Evolutionary conservation across 1,140 invertebrate species (phyloP).

Genomic region (Cylas formicarius): DNA sequence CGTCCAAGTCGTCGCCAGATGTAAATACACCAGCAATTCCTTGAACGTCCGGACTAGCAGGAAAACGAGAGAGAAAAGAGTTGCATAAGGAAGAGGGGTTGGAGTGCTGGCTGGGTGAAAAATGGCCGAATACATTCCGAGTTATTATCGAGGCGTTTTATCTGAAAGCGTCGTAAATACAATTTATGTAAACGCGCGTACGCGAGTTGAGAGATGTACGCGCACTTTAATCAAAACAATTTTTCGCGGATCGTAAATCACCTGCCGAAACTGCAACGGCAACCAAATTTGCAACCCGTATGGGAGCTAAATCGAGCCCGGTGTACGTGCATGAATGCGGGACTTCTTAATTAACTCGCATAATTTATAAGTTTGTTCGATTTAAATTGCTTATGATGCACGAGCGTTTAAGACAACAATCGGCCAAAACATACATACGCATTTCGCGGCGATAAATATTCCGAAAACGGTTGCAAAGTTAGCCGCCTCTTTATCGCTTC

Average conservation of each 20-base stretch:
- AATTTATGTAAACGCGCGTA: conserved; percentile 18
- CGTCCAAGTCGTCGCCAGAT: too few relatives aligned
- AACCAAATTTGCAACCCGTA: background rate
- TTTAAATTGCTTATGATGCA: conserved; percentile 12
- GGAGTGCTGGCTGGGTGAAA: conserved; percentile 5
- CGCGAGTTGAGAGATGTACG: conserved; percentile 5
- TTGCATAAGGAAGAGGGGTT: too few relatives aligned
- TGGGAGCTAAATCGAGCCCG: background rate
- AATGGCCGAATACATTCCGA: conserved; percentile 13
- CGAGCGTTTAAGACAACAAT: conserved; percentile 8
- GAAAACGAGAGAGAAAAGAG: too few relatives aligned
- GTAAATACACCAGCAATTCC: too few relatives aligned
- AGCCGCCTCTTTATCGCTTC: too few relatives aligned
- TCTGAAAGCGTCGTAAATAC: conserved; percentile 23
- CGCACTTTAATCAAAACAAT: conserved; percentile 26
- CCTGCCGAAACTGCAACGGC: conserved; percentile 2
- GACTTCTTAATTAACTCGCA: conserved; percentile 9
- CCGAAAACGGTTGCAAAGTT: too few relatives aligned
- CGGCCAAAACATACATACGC: too few relatives aligned
- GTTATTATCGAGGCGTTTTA: conserved; percentile 14
- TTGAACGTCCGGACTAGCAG: too few relatives aligned
- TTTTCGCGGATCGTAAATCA: conserved; percentile 20
- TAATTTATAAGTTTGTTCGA: conserved; percentile 14
- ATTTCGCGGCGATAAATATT: too few relatives aligned
- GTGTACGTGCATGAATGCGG: conserved; percentile 1